Evolutionary conservation across 2,797 vertebrate species (phyloP), one percentile per base, ranked within the genome.

Genomic region (Phalanger gymnotis): DNA sequence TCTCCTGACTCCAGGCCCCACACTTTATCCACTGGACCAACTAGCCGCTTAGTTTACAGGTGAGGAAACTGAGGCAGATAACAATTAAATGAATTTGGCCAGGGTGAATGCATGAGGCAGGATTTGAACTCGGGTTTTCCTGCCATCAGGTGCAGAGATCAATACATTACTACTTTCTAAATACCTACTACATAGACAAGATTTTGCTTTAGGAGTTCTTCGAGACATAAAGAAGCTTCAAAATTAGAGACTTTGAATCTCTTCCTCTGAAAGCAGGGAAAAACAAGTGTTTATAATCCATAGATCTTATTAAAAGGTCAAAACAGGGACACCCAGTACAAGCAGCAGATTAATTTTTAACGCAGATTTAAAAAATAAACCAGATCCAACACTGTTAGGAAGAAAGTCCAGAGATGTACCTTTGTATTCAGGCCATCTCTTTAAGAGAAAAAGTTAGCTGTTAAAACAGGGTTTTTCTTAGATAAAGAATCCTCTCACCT

Each of bases 401-500:
- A 91, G 94, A 95, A 95, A 53, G 47, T 27, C 54, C n/a, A 34
- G 57, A 92, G 53, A 47, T 81, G 87, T 54, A 58, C 34, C 53
- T 14, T 54, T n/a, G 66, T 92, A 92, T 73, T 54, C 58, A 0
- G 0, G 0, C 6, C n/a, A 14, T 61, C 51, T 16, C 55, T 91
- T 57, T 54, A 94, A 90, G 92, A 94, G 93, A 93, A 57, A 51
- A 53, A 61, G 57, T 57, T 89, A 9, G 40, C 13, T 47, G 22
- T 87, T 87, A 87, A 4, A 87, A 87, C 0, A 25, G 73, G 40
- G 1, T 10, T 7, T 87, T 87, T 87, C 40, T 87, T 51, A 87
- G 6, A 81, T 47, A 47, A 87, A 87, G 40, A 87, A 87, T 87
- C 25, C 90, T 95, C 98, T 98, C 97, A 99, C 99, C 99, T 98